Conservation (phyloP, 2,113 vertebrate genomes). For the Terrapene triunguis region DNA sequence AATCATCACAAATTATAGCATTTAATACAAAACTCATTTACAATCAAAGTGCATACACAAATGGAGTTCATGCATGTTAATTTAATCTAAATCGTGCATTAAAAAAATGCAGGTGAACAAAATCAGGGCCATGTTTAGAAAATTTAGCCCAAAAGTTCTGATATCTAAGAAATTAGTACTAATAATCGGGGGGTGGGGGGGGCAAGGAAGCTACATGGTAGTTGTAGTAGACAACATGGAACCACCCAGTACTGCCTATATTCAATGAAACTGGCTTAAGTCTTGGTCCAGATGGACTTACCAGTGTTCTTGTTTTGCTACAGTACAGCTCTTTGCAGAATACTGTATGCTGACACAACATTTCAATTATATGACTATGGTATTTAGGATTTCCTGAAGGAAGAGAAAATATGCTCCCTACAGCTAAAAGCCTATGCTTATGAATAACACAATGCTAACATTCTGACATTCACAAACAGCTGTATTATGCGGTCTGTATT, state of each 20-base stretch:
- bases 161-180: background rate
- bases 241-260: background rate
- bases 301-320: background rate
- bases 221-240: background rate
- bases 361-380: background rate
- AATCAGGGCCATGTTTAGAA: background rate
- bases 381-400: slow-evolving; percentile 19
- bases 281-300: background rate
- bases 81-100: background rate
- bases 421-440: background rate
- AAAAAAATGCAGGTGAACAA: background rate
- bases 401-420: background rate
- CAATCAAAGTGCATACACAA: background rate
- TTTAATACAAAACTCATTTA: background rate
- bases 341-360: background rate
- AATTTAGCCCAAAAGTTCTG: background rate
- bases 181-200: background rate
- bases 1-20: background rate
- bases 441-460: background rate
- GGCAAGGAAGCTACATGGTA: background rate
- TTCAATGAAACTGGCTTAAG: background rate
- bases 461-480: accelerated
- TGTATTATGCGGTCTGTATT: background rate
- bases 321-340: background rate
- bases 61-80: background rate